Conservation (phyloP, 2,797 vertebrate species). For the Sarcophilus harrisii region DNA sequence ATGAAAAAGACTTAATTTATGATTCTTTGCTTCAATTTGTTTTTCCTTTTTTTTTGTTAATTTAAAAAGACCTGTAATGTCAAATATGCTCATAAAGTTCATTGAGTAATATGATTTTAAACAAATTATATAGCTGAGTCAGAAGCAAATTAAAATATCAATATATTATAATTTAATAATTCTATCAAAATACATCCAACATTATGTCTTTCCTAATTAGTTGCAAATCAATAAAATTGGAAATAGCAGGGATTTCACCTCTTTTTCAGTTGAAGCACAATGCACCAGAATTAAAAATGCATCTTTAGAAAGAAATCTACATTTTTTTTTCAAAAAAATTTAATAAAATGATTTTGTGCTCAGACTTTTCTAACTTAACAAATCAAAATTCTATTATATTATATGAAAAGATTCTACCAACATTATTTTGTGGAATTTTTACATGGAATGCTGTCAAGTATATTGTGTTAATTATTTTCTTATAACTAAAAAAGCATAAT, state of each 20-base stretch:
- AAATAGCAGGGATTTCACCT: slow-evolving; percentile 48
- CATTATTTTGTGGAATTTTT: slow-evolving; percentile 64
- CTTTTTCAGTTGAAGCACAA: slow-evolving; percentile 53
- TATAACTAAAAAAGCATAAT: slow-evolving; percentile 81
- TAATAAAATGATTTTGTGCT: slow-evolving; percentile 67
- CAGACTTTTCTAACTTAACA: slow-evolving; percentile 72
- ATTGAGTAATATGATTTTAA: slow-evolving; percentile 40
- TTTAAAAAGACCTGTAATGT: slow-evolving; percentile 37
- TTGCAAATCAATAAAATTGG: slow-evolving; percentile 1
- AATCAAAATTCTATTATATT: slow-evolving; percentile 62
- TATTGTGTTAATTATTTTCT: slow-evolving; percentile 63
- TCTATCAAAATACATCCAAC: slow-evolving; percentile 67
- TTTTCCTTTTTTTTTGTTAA: slow-evolving; percentile 31
- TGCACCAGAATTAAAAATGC: slow-evolving; percentile 66
- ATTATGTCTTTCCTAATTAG: slow-evolving; percentile 30
- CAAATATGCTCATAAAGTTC: slow-evolving; percentile 32
- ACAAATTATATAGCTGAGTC: slow-evolving; percentile 17
- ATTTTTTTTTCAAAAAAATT: slow-evolving; percentile 68
- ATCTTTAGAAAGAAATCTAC: slow-evolving; percentile 63
- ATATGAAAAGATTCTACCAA: slow-evolving; percentile 71
- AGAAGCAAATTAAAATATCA: slow-evolving; percentile 58
- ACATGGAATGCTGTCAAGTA: slow-evolving; percentile 73
- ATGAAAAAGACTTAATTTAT: not conserved
- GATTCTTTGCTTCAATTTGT: not conserved
- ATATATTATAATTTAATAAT: not conserved